Evolutionary conservation across 2,797 vertebrate species (phyloP), one percentile per base, ranked within the genome.

Genomic region (Pangasius djambal): DNA sequence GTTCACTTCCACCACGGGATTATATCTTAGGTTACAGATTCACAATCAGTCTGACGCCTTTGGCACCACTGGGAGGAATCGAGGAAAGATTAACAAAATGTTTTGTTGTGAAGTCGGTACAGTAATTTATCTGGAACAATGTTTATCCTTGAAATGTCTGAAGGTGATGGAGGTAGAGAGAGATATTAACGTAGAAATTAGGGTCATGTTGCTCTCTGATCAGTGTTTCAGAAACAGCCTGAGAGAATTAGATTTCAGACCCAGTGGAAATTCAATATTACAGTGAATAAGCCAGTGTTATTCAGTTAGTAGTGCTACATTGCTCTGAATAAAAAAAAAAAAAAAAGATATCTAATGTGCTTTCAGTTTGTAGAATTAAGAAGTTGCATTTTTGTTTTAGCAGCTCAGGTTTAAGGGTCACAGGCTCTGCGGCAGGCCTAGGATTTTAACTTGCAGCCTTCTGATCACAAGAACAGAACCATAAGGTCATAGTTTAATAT

Each of bases 101-200:
- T 89, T 86, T 89, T 83, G 78, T 85, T 89, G 85, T 81, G 40
- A 95, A 96, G 95, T 95, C 95, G 89, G 34, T 67, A 48, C 69
- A 85, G 65, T 93, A 52, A 44, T 87, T 83, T 59, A 86, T 84
- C 85, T 88, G 52, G 87, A 77, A 75, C 70, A 87, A 48, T 74
- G 63, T 90, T 87, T 61, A 82, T 65, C 82, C 82, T 83, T 83
- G 52, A 84, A 83, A 83, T 48, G 37, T 55, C 52, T 86, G 83
- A 86, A 86, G 83, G 75, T 59, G 83, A 79, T 75, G 13, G 61
- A 67, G 44, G 22, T 70, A 52, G 55, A 52, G 81, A 77, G 57
- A 55, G 70, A 85, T 48, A 85, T 52, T 40, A 65, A 50, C 55
- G 50, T 61, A 40, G 61, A 63, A 84, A 85, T 85, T n/a, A 85